A percentile compares a stretch with the other conserved stretches of the same genome.
Conservation (phyloP, 2,888 invertebrate genomes). For the Synanthedon myopaeformis region DNA sequence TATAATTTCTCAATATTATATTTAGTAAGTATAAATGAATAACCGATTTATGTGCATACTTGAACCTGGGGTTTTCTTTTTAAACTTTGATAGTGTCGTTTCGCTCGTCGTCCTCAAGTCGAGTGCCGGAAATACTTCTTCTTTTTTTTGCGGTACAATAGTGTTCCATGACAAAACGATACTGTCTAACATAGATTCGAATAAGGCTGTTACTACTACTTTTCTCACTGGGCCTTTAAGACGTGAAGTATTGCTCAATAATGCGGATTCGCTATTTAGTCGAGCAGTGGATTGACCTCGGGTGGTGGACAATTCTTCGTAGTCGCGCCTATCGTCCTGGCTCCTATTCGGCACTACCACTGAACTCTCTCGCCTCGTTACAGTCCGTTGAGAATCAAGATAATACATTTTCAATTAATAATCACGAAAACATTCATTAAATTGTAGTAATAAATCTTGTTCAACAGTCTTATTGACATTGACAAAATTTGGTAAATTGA, state of each 20-base stretch:
- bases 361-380: slow-evolving; percentile 53
- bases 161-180: slow-evolving; percentile 51
- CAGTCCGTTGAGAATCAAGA: slow-evolving; percentile 41
- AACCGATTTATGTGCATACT: no score
- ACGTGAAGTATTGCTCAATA: slow-evolving; percentile 11
- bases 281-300: slow-evolving; percentile 20
- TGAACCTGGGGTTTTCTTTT: slow-evolving; percentile 21
- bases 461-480: no score
- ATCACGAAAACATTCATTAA: background rate
- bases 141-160: slow-evolving; percentile 19
- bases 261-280: slow-evolving; percentile 22
- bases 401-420: slow-evolving; percentile 33
- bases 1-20: no score
- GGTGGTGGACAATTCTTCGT: slow-evolving; percentile 16
- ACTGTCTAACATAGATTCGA: slow-evolving; percentile 46
- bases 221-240: slow-evolving; percentile 35
- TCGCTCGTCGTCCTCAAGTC: slow-evolving; percentile 34
- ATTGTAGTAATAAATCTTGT: no score
- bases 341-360: slow-evolving; percentile 20
- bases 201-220: slow-evolving; percentile 44
- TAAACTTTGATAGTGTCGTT: slow-evolving; percentile 25
- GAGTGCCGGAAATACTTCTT: slow-evolving; percentile 15
- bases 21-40: background rate
- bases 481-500: no score
- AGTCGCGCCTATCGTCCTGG: slow-evolving; percentile 8